Conservation (phyloP, 2,113 vertebrate species). For the Thamnophis sirtalis region DNA sequence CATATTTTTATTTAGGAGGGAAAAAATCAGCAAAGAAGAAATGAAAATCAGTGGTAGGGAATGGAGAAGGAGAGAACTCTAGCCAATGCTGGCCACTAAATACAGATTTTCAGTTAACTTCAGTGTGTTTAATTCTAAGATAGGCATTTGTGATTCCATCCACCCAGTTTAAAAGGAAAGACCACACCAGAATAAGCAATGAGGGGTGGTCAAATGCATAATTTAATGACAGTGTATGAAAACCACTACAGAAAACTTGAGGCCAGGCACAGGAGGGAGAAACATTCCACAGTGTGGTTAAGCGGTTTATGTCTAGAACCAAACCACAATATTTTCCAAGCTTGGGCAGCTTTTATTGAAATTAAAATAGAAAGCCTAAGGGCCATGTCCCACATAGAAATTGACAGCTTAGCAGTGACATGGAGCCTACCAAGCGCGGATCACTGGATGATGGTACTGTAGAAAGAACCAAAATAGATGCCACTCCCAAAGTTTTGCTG, state of each 20-base stretch:
- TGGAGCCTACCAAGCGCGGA: conserved; percentile 44
- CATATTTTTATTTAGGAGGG: conserved; percentile 61
- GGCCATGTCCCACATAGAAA: conserved; percentile 59
- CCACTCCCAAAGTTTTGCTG: conserved; percentile 21
- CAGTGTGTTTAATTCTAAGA: conserved; percentile 71
- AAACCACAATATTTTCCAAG: conserved; percentile 70
- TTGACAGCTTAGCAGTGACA: conserved; percentile 54
- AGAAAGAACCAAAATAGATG: conserved; percentile 57
- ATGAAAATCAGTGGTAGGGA: conserved; percentile 52
- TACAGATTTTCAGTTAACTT: conserved; percentile 66
- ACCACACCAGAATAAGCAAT: conserved; percentile 73
- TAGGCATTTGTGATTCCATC: conserved; percentile 67
- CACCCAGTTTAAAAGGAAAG: conserved; percentile 67
- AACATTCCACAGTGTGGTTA: conserved; percentile 66
- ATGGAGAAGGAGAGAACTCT: conserved; percentile 35
- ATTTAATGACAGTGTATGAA: conserved; percentile 69
- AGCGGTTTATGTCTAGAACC: conserved; percentile 65
- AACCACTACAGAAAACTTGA: conserved; percentile 71
- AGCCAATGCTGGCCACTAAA: conserved; percentile 65
- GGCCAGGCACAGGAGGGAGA: conserved; percentile 49
- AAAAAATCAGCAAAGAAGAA: conserved; percentile 60
- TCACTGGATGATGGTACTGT: conserved; percentile 50
- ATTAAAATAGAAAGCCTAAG: conserved; percentile 74
- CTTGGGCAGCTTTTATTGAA: conserved; percentile 60
- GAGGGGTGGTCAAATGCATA: conserved; percentile 69